Evolutionary conservation across 2,797 vertebrate genomes (phyloP), one percentile per base, ranked within the genome.

Genomic region (Graptemys geographica): DNA sequence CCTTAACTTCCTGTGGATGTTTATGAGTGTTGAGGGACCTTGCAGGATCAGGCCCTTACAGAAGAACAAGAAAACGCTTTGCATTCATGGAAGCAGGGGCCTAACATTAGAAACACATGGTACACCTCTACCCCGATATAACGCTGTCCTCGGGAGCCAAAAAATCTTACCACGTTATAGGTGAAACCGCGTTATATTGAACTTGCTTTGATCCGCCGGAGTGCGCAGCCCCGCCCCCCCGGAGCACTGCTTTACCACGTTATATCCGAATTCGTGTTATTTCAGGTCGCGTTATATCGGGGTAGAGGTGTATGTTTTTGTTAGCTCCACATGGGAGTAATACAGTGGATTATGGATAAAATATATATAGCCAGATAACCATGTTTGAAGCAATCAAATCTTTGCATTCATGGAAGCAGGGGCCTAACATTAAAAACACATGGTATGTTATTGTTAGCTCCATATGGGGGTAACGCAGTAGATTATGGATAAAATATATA

Each of bases 401-500:
- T 9, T 93, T 93, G 51, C 51, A 52, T 52, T 52, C 51, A 53
- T 53, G 52, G 79, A 88, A 91, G 25, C 15, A 84, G 41, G 86
- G 12, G 27, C 92, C 86, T 78, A 72, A 25, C 37, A 8, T 65
- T 85, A 88, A n/a, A 94, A 95, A 65, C 13, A 62, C 6, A 62
- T 47, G 12, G 44, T 84, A 59, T 10, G 23, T 7, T 85, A 4
- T 1, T 1, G 1, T 6, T 83, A 47, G 11, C 1, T 79, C 79
- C 90, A 47, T 49, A 72, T 3, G 76, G 59, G 53, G 79, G 44
- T 51, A 59, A 81, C 10, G 79, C 18, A 91, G 65, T 3, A 5
- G 89, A 74, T 69, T 81, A n/a, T 59, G 72, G 86, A 84, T 89
- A 74, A 95, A 94, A 92, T 49, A 74, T 10, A 74, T 56, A 23